Conservation (phyloP, 2,797 vertebrate genomes). For the Bufotes viridis region DNA sequence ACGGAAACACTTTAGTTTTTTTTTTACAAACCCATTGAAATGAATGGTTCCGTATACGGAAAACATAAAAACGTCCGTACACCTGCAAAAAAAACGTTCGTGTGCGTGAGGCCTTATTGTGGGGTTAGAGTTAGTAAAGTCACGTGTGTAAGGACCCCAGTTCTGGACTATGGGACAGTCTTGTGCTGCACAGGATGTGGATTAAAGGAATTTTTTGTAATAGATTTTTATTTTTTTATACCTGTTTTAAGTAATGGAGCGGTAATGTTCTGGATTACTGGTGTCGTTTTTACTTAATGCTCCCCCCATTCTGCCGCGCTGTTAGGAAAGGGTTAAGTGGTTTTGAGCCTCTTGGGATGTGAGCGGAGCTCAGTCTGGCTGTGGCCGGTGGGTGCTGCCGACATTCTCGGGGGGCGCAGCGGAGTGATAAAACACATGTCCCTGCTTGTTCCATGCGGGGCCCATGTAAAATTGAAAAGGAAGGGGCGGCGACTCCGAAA, state of each 20-base stretch:
- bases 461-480: conserved; percentile 31
- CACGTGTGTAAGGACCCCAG: no score
- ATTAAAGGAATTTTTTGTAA: no score
- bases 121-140: no score
- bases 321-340: conserved; percentile 3
- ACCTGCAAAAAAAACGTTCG: no score
- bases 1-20: no score
- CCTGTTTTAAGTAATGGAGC: neutral
- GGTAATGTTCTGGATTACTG: neutral
- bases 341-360: neutral
- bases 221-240: neutral
- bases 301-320: neutral
- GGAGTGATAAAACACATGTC: conserved; percentile 21
- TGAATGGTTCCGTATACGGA: no score
- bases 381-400: conserved; percentile 1
- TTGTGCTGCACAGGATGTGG: no score
- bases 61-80: no score
- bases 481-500: neutral
- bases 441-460: conserved; percentile 8
- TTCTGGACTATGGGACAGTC: no score
- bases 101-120: no score
- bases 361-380: neutral
- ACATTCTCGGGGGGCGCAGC: conserved; percentile 23
- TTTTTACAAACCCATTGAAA: no score
- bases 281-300: neutral